Conservation (phyloP, 2,797 vertebrate species). For the Avahi laniger region DNA sequence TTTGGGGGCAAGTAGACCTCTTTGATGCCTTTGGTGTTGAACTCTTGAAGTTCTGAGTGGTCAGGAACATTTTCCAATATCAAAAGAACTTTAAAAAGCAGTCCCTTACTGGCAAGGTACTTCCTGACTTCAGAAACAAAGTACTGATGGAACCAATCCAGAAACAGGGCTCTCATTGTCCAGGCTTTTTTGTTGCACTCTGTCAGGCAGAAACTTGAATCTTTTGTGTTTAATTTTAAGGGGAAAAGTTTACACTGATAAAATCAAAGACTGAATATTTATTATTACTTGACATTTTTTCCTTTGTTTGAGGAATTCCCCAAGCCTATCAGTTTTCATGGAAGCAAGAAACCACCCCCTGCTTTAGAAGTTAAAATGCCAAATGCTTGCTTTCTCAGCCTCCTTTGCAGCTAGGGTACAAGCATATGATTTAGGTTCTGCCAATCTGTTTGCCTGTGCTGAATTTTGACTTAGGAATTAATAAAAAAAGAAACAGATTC, state of each 20-base stretch:
- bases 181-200: background rate
- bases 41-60: background rate
- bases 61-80: background rate
- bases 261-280: background rate
- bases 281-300: background rate
- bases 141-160: background rate
- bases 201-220: background rate
- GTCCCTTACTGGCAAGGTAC: background rate
- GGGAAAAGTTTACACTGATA: background rate
- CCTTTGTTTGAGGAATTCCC: background rate
- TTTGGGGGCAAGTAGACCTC: background rate
- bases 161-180: background rate
- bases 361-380: background rate
- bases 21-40: background rate
- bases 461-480: conserved; percentile 41
- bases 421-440: conserved; percentile 3
- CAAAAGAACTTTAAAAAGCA: background rate
- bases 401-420: conserved; percentile 54
- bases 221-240: background rate
- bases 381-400: conserved; percentile 38
- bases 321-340: background rate
- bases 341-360: background rate
- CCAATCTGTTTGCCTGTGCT: conserved; percentile 46
- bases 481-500: conserved; percentile 31
- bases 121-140: background rate